These are phyloP conservation scores for Pristionchus mayeri DNA, from an alignment of 2,888 invertebrate species.

Conservation along the genomic window DNA sequence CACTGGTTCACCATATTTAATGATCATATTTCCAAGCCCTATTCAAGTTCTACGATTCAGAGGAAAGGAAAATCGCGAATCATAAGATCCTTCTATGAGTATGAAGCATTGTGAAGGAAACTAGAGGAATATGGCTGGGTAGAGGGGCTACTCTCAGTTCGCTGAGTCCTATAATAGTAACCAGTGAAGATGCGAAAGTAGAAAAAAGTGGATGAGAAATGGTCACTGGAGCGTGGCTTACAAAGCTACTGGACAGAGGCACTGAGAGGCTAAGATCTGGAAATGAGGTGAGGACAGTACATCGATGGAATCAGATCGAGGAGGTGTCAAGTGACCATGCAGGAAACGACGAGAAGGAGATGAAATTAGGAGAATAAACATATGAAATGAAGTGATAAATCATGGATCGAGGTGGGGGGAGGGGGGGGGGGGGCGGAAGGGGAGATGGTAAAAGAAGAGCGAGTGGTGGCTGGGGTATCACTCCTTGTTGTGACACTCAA, in stretches of 20 bases:
- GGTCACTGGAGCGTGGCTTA: background rate
- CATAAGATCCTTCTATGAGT: too few relatives aligned
- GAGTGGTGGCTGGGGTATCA: background rate
- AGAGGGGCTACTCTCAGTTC: background rate
- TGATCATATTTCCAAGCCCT: too few relatives aligned
- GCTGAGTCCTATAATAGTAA: background rate
- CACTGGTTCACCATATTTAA: too few relatives aligned
- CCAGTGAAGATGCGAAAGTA: background rate
- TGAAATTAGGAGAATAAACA: background rate
- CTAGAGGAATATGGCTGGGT: too few relatives aligned
- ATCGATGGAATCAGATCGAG: too few relatives aligned
- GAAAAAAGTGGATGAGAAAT: slow-evolving; percentile 3
- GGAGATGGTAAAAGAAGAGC: background rate
- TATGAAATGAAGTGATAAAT: background rate
- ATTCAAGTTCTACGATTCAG: too few relatives aligned
- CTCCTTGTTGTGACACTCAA: slow-evolving; percentile 1
- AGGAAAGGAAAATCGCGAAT: too few relatives aligned
- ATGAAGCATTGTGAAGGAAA: too few relatives aligned
- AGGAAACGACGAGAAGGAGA: background rate
- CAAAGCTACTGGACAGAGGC: background rate
- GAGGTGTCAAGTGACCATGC: background rate
- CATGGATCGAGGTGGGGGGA: background rate
- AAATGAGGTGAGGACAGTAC: background rate
- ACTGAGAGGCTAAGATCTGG: background rate
- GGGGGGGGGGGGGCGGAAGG: background rate